Evolutionary conservation across 2,888 invertebrate species (phyloP).

Genomic region (Rhamphomyia laevipes): DNA sequence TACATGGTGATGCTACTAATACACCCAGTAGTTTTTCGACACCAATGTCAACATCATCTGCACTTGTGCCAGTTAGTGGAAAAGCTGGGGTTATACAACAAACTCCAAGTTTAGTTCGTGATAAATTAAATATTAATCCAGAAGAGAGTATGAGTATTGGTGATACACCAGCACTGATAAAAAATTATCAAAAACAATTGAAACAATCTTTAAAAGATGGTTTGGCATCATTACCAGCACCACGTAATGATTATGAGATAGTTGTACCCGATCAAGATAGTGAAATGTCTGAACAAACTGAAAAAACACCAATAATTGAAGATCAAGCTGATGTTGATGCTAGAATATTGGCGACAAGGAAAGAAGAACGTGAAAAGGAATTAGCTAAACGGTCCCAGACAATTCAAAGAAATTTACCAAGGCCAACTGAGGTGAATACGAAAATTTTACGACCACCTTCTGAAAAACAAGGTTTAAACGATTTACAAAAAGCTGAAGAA

Average conservation of each 20-base stretch:
- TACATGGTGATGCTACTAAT: slow-evolving; percentile 50
- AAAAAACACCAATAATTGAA: slow-evolving; percentile 45
- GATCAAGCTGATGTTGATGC: slow-evolving; percentile 83
- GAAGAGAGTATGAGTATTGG: slow-evolving; percentile 64
- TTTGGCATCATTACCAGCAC: slow-evolving; percentile 70
- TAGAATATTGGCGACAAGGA: slow-evolving; percentile 52
- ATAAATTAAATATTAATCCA: slow-evolving; percentile 89
- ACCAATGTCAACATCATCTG: slow-evolving; percentile 42
- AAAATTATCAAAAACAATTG: slow-evolving; percentile 57
- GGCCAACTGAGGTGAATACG: slow-evolving; percentile 77
- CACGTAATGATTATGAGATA: slow-evolving; percentile 97
- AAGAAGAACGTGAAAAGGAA: slow-evolving; percentile 46
- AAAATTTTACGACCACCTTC: slow-evolving; percentile 66
- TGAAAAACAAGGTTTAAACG: slow-evolving; percentile 65
- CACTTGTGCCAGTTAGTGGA: slow-evolving; percentile 36
- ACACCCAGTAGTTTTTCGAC: slow-evolving; percentile 51
- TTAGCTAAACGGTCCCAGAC: slow-evolving; percentile 69
- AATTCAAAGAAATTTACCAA: slow-evolving; percentile 73
- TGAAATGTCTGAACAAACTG: slow-evolving; percentile 36
- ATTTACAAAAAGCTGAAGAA: slow-evolving; percentile 92
- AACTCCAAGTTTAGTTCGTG: slow-evolving; percentile 70
- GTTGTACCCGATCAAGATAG: slow-evolving; percentile 82
- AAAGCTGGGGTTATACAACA: slow-evolving; percentile 19
- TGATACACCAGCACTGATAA: slow-evolving; percentile 56
- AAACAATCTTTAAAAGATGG: slow-evolving; percentile 67